Evolutionary conservation across 1,140 invertebrate genomes (phyloP).

Genomic region (Armadillidium nasatum): DNA sequence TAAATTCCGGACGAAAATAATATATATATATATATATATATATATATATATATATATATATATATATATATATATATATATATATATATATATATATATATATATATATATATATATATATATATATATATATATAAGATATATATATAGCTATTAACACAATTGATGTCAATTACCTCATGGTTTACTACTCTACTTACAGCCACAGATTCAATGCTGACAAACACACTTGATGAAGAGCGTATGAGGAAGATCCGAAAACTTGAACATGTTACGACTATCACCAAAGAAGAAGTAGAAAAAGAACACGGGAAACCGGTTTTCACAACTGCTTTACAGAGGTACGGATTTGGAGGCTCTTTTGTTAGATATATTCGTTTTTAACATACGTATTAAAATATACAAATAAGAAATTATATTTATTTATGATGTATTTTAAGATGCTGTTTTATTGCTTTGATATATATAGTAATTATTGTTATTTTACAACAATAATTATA

Average conservation of each 20-base stretch:
- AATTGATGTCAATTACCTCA: not conserved
- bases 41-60: no score
- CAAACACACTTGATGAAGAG: slow-evolving; percentile 79
- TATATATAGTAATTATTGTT: no score
- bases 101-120: slow-evolving; percentile 11
- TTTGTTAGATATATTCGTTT: no score
- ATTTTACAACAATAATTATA: no score
- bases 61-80: no score
- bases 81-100: slow-evolving; percentile 16
- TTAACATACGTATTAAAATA: no score
- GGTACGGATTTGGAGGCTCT: slow-evolving; percentile 39
- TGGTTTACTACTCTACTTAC: slow-evolving; percentile 46
- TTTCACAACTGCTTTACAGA: slow-evolving; percentile 78
- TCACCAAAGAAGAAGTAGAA: slow-evolving; percentile 69
- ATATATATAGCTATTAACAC: no score
- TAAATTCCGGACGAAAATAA: no score
- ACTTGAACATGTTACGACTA: slow-evolving; percentile 73
- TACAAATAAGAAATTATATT: no score
- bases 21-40: no score
- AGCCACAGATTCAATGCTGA: slow-evolving; percentile 75
- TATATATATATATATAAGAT: not conserved
- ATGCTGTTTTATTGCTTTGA: no score
- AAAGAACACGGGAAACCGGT: slow-evolving; percentile 72
- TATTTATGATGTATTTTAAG: no score
- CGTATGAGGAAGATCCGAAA: slow-evolving; percentile 81